Evolutionary conservation across 2,888 invertebrate genomes (phyloP), one percentile per base, ranked within the genome.

Genomic region (Ophonus ardosiacus): DNA sequence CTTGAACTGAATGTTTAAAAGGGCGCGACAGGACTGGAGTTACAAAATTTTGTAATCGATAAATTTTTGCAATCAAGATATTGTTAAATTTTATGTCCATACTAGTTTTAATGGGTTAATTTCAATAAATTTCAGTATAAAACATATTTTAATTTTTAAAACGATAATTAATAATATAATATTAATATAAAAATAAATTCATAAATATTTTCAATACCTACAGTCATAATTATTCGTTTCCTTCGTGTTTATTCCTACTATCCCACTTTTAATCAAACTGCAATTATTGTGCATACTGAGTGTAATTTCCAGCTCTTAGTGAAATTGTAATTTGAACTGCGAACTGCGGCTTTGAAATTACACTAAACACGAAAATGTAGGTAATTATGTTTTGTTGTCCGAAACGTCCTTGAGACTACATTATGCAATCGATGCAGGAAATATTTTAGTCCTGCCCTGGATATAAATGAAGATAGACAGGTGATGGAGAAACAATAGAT

Each of bases 341-440:
- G 61, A 81, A 81, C 63, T 15, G 81, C 63, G 18, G 63, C 31
- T 18, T 15, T 18, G 56, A 81, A 81, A 65, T 81, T 63, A 81
- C 81, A 43, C 31, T 18, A 40, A 81, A 40, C 81, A 81, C 81
- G 81, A 81, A 81, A 81, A 18, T 65, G 40, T 65, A 18, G 43
- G 40, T 65, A 59, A 80, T 71, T 0, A 8, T 61, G 13, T 51
- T 5, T 51, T 4, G 61, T 51, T 51, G 13, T 51, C 7, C 43
- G 43, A 51, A 17, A 74, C 17, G 74, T 78, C 81, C 81, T 81
- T 81, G 65, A 81, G 24, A 51, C 8, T 10, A 51, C 43, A 17
- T 65, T 81, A 81, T 43, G 51, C 51, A 81, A 81, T 81, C 81
- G 43, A 81, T 81, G 43, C 40, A 80, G 13, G 31, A 81, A 56